Percentiles rank a stretch among this genome's conserved stretches.
Evolutionary conservation across 1,140 invertebrate genomes (phyloP).

Genomic region (roundworm (Caenorhabditis elegans)): DNA sequence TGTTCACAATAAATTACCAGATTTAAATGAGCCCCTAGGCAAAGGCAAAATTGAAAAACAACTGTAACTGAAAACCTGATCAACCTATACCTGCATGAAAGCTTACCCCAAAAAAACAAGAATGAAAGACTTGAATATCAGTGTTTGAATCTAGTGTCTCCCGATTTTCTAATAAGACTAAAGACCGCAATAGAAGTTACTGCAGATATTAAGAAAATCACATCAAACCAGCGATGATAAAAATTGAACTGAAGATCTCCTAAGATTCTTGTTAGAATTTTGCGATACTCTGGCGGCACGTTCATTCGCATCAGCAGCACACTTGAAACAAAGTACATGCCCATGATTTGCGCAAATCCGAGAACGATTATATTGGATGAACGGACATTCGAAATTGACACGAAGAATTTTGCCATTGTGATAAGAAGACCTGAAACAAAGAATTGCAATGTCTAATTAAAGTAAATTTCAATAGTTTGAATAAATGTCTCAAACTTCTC

Average conservation of each 20-base stretch:
- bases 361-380: conserved; percentile 97
- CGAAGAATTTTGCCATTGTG: conserved; percentile 99
- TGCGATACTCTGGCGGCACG: conserved; percentile 94
- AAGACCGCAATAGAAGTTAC: conserved; percentile 29
- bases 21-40: no score
- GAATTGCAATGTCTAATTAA: no score
- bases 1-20: no score
- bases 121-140: no score
- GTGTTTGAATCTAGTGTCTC: background rate
- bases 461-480: no score
- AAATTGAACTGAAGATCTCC: conserved; percentile 98
- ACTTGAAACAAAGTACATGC: conserved; percentile 99
- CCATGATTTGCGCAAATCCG: conserved; percentile 96
- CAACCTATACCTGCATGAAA: no score
- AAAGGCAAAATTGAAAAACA: no score
- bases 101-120: no score
- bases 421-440: conserved; percentile 77
- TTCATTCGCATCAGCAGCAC: conserved; percentile 98
- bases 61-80: no score
- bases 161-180: background rate
- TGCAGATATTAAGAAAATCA: conserved; percentile 80
- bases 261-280: conserved; percentile 94
- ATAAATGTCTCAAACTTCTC: no score
- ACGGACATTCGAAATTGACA: conserved; percentile 98
- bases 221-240: conserved; percentile 99